phyloP scores from a whole-genome alignment of 1,140 invertebrate species.

The Mamestra configurata region DNA sequence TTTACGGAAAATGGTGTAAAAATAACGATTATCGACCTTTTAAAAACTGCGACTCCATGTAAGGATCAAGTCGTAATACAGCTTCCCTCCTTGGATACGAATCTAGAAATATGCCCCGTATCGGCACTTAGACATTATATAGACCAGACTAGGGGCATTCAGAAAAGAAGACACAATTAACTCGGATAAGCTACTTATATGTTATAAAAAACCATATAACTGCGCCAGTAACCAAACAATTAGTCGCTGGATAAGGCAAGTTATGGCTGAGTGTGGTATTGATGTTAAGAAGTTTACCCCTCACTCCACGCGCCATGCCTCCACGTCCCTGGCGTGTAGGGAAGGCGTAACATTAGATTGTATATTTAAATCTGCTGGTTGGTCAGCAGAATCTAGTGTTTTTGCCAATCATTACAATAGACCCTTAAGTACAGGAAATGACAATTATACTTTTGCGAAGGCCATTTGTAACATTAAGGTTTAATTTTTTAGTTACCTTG shows the following conservation, averaged over 20 bases:
- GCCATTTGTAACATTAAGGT: not conserved
- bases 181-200: not conserved
- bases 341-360: not conserved
- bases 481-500: not conserved
- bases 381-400: not conserved
- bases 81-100: slow-evolving; percentile 11
- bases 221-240: slow-evolving; percentile 18
- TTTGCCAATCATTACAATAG: not conserved
- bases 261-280: slow-evolving; percentile 5
- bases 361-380: not conserved
- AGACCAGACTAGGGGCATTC: not conserved
- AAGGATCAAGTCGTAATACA: not conserved
- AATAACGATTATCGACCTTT: not conserved
- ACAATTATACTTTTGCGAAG: not conserved
- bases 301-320: not conserved
- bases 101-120: not conserved
- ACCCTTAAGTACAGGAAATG: not conserved
- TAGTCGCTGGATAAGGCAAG: slow-evolving; percentile 9
- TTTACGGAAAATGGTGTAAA: not conserved
- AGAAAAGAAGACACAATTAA: not conserved
- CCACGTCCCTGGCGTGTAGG: not conserved
- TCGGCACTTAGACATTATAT: not conserved
- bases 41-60: not conserved
- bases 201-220: slow-evolving; percentile 15
- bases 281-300: not conserved